These are phyloP conservation scores for Gryllus bimaculatus DNA, from an alignment of 1,140 invertebrate species.

Conservation along the genomic window DNA sequence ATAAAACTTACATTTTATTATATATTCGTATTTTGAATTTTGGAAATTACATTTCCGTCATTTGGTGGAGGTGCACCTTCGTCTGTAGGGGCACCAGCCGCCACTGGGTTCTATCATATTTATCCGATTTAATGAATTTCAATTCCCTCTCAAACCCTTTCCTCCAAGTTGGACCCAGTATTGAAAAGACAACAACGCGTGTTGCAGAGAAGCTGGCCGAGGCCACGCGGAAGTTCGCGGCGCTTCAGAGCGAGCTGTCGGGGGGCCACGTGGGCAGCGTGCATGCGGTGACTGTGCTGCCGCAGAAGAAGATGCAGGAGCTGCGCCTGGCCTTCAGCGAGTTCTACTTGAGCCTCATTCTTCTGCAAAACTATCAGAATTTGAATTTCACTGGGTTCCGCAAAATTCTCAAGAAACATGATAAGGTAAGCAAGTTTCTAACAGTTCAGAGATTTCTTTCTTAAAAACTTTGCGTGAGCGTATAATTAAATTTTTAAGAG, in stretches of 20 bases:
- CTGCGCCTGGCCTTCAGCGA: slow-evolving; percentile 86
- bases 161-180: no score
- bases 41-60: no score
- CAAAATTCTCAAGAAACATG: slow-evolving; percentile 91
- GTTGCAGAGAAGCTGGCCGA: slow-evolving; percentile 72
- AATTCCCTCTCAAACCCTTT: no score
- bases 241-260: slow-evolving; percentile 57
- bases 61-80: no score
- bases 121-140: no score
- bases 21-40: no score
- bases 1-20: no score
- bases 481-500: not conserved
- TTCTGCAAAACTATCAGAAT: slow-evolving; percentile 64
- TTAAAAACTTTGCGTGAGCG: no score
- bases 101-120: no score
- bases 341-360: slow-evolving; percentile 80
- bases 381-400: slow-evolving; percentile 86
- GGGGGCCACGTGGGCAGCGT: slow-evolving; percentile 31
- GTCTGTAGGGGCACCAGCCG: no score
- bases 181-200: no score
- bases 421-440: slow-evolving; percentile 52
- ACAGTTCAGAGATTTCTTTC: not conserved
- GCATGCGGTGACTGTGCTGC: slow-evolving; percentile 33
- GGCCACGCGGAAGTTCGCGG: slow-evolving; percentile 70
- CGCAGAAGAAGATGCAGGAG: slow-evolving; percentile 62